Percentiles rank a stretch among this genome's conserved stretches.
phyloP scores from a whole-genome alignment of 2,888 invertebrate genomes.

The Pelosia muscerda region DNA sequence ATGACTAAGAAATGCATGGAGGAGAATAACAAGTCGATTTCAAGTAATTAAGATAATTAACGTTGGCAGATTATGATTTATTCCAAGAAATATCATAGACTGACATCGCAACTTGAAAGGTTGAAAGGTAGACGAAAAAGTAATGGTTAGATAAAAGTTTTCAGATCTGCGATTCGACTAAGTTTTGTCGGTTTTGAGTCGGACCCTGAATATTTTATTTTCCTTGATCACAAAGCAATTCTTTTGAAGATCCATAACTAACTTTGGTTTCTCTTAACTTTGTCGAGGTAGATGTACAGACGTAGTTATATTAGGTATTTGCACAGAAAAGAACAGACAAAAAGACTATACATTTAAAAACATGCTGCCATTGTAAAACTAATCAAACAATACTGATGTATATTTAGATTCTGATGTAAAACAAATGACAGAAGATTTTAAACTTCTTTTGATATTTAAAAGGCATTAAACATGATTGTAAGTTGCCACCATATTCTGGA shows the following conservation, averaged over 20 bases:
- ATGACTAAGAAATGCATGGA: background rate
- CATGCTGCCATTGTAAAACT: background rate
- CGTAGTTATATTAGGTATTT: background rate
- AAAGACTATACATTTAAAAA: background rate
- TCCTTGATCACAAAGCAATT: background rate
- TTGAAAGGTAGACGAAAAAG: background rate
- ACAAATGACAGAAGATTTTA: no score
- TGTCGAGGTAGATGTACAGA: background rate
- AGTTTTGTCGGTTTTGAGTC: background rate
- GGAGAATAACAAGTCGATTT: background rate
- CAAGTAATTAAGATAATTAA: background rate
- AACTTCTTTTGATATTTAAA: no score
- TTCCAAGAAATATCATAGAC: background rate
- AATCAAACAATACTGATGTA: no score
- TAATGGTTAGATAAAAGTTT: background rate
- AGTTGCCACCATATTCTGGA: no score
- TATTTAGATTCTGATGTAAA: no score
- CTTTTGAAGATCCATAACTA: background rate
- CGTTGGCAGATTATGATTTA: background rate
- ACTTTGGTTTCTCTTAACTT: background rate
- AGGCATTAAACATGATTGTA: no score
- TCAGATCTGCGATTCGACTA: background rate
- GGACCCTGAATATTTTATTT: conserved; percentile 4
- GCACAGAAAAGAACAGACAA: background rate
- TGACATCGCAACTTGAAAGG: background rate